Conservation (phyloP, 2,113 vertebrate genomes). For the Lethenteron camtschaticum region DNA sequence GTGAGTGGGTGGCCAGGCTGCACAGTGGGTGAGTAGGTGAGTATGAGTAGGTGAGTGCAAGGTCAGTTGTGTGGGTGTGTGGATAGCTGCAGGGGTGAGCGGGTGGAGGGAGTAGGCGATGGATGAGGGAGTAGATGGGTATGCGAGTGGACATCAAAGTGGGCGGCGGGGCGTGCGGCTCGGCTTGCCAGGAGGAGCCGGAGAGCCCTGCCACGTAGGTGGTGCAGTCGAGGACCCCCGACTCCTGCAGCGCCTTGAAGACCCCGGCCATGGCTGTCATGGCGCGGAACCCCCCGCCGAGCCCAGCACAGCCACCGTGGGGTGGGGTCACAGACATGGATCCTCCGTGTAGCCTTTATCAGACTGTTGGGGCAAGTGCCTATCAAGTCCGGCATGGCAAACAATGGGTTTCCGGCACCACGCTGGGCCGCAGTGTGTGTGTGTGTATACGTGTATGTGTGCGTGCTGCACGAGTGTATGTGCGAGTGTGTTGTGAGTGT, state of each 20-base stretch:
- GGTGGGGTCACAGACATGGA: slow-evolving; percentile 19
- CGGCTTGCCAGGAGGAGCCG: slow-evolving; percentile 68
- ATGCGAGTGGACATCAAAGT: not conserved
- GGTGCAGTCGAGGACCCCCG: slow-evolving; percentile 65
- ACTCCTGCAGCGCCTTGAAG: slow-evolving; percentile 78
- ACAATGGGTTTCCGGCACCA: no score
- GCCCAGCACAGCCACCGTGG: slow-evolving; percentile 64
- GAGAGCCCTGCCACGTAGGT: slow-evolving; percentile 82
- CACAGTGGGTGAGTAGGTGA: not conserved
- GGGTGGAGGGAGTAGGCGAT: not conserved
- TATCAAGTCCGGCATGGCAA: no score
- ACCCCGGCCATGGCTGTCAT: slow-evolving; percentile 86
- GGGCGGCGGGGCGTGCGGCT: no score
- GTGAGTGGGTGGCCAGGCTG: not conserved
- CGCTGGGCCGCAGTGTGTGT: not conserved
- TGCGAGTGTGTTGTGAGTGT: no score
- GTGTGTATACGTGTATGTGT: not conserved
- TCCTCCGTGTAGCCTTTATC: no score
- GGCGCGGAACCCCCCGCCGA: slow-evolving; percentile 82
- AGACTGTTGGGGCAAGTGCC: no score
- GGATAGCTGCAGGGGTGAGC: no score
- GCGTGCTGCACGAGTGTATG: not conserved
- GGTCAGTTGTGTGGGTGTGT: no score
- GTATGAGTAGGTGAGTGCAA: no score
- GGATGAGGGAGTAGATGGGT: not conserved